Conservation (phyloP, 1,140 invertebrate genomes). For the Neomicropteryx cornuta region DNA sequence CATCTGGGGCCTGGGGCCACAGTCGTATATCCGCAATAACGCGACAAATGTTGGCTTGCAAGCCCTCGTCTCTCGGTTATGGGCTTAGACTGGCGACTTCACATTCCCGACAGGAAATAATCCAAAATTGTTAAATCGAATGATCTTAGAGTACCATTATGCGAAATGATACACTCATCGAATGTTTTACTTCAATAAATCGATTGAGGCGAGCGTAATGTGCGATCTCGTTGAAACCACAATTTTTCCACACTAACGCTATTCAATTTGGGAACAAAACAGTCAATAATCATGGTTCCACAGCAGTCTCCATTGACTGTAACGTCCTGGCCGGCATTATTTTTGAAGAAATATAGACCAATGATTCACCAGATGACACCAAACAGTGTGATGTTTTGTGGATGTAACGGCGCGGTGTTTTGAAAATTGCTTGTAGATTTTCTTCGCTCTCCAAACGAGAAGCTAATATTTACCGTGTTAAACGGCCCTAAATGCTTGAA, state of each 20-base stretch:
- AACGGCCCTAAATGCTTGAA: no score
- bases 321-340: slow-evolving; percentile 12
- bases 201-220: slow-evolving; percentile 14
- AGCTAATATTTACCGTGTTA: no score
- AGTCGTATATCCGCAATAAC: no score
- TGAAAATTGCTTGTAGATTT: slow-evolving; percentile 1
- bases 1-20: no score
- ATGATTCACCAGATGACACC: slow-evolving; percentile 13
- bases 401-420: slow-evolving; percentile 11
- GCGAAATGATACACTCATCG: no score
- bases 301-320: slow-evolving; percentile 19
- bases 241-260: slow-evolving; percentile 11
- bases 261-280: slow-evolving; percentile 13
- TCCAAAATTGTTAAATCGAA: no score
- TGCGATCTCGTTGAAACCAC: slow-evolving; percentile 19
- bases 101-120: no score
- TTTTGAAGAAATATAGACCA: slow-evolving; percentile 19
- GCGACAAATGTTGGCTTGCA: no score
- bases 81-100: no score
- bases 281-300: slow-evolving; percentile 15
- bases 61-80: no score
- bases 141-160: no score
- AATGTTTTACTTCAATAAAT: slow-evolving; percentile 6
- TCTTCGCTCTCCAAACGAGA: slow-evolving; percentile 3
- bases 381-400: slow-evolving; percentile 19